Conservation (phyloP, 2,113 vertebrate genomes). For the Sander vitreus region DNA sequence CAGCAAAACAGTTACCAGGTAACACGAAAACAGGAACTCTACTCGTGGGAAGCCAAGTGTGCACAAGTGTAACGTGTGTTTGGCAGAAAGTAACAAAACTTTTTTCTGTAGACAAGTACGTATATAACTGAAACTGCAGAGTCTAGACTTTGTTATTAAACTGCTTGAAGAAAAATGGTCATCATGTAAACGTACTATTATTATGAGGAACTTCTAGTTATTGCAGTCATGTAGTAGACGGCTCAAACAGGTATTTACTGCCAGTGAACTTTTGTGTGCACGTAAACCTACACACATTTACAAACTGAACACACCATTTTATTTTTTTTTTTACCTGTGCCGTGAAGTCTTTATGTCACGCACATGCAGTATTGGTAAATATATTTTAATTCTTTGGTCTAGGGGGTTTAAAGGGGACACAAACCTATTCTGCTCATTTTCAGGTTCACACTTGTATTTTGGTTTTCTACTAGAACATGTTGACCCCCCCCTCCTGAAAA, state of each 20-base stretch:
- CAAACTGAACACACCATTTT: neutral
- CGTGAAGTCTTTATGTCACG: no score
- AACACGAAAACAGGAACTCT: slow-evolving; percentile 7
- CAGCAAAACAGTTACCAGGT: neutral
- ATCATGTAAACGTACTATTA: neutral
- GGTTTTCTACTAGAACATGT: no score
- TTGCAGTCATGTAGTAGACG: neutral
- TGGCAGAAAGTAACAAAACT: neutral
- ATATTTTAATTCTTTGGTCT: no score
- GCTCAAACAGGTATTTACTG: neutral
- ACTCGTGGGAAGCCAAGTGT: neutral
- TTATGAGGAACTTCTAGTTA: neutral
- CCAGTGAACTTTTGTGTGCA: neutral
- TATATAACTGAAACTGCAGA: neutral
- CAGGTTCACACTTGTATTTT: no score
- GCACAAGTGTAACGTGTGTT: no score
- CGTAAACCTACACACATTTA: neutral
- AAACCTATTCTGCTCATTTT: no score
- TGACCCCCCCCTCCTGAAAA: no score
- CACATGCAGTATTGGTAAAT: no score
- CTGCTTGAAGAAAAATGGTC: neutral
- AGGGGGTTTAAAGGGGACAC: no score
- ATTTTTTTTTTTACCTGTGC: neutral
- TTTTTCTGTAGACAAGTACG: neutral
- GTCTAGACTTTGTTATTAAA: no score